Evolutionary conservation across 2,113 vertebrate species (phyloP).

Genomic region (Notarius quadriscutis): DNA sequence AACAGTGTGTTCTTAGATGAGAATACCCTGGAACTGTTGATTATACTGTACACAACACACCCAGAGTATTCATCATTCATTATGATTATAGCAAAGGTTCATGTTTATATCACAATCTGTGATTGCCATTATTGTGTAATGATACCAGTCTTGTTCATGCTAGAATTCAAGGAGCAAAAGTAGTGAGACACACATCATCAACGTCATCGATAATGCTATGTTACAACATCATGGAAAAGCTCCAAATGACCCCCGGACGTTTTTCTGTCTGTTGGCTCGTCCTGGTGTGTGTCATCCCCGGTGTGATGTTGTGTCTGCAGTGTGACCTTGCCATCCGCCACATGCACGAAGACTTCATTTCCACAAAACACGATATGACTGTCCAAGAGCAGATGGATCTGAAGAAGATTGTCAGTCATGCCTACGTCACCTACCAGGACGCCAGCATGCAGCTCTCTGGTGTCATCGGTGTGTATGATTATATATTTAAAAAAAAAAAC

Average conservation of each 20-base stretch:
- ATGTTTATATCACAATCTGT: background rate
- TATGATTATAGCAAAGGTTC: background rate
- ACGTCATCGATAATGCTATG: background rate
- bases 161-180: background rate
- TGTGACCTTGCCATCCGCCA: conserved; percentile 61
- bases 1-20: background rate
- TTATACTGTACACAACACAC: background rate
- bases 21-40: background rate
- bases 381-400: conserved; percentile 57
- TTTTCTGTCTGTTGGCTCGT: conserved; percentile 41
- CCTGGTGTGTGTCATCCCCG: conserved; percentile 46
- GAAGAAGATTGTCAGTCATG: conserved; percentile 57
- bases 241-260: background rate
- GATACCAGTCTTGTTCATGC: background rate
- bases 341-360: conserved; percentile 62
- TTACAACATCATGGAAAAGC: background rate
- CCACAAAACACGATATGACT: conserved; percentile 30
- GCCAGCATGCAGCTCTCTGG: conserved; percentile 57
- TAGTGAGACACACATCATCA: background rate
- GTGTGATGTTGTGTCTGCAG: conserved; percentile 65
- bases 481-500: background rate
- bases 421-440: conserved; percentile 57
- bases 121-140: too few species aligned
- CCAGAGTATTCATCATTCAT: background rate
- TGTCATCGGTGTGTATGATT: conserved; percentile 65